Evolutionary conservation across 2,113 vertebrate species (phyloP).

Genomic region (Microcebus murinus): DNA sequence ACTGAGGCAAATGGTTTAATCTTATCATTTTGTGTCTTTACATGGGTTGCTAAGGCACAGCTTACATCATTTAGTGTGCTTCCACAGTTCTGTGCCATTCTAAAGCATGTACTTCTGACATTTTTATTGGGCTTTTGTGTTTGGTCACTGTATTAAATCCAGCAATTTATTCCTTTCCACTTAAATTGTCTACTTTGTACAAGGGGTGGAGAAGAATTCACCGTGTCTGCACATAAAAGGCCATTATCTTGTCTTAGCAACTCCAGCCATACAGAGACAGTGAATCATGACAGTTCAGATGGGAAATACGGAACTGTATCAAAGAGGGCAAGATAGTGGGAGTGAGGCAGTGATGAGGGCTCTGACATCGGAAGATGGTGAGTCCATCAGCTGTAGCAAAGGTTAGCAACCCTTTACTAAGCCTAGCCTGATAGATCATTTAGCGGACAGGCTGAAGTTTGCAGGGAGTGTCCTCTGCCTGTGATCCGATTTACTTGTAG

Average conservation of each 20-base stretch:
- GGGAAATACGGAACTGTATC: background rate
- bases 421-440: background rate
- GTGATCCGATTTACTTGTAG: background rate
- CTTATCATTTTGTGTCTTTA: background rate
- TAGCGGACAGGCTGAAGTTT: background rate
- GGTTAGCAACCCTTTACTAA: background rate
- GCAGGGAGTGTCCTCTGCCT: background rate
- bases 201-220: conserved; percentile 30
- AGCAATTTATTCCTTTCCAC: conserved; percentile 62
- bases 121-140: conserved; percentile 72
- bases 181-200: conserved; percentile 52
- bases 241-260: conserved; percentile 63
- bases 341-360: background rate
- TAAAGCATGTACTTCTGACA: background rate
- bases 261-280: conserved; percentile 27
- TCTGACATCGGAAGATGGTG: background rate
- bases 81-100: background rate
- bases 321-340: background rate
- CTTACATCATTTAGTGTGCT: no score
- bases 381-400: background rate
- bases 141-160: conserved; percentile 66
- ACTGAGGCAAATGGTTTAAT: background rate
- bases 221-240: conserved; percentile 43
- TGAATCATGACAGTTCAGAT: background rate
- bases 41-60: background rate